These are phyloP conservation scores for Argyresthia goedartella DNA, from an alignment of 2,888 invertebrate species.

Conservation along the genomic window DNA sequence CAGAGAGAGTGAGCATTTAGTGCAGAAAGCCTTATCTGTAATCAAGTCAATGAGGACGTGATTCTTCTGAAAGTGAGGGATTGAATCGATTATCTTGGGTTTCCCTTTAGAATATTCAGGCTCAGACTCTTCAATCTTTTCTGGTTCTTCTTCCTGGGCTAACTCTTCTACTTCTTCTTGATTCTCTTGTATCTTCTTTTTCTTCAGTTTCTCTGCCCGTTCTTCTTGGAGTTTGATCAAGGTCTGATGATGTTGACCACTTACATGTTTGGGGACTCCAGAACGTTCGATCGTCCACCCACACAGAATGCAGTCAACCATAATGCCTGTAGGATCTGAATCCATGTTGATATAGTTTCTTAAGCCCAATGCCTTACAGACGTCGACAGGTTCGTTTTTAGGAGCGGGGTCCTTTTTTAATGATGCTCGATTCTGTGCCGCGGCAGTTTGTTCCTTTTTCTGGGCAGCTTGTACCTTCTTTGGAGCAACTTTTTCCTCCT, in stretches of 20 bases:
- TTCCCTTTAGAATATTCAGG: not conserved
- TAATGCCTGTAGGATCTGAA: not conserved
- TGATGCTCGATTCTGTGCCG: not conserved
- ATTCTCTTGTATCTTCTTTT: not conserved
- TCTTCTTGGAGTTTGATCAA: conserved; percentile 20
- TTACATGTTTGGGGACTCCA: conserved; percentile 11
- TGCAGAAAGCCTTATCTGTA: conserved; percentile 19
- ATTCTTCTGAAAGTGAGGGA: conserved; percentile 22
- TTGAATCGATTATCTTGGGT: conserved; percentile 15
- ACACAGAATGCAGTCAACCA: conserved; percentile 19
- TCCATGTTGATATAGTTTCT: conserved; percentile 15
- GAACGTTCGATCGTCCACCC: conserved; percentile 14
- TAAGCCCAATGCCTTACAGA: conserved; percentile 15
- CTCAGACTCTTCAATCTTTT: not conserved
- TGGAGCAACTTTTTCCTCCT: not conserved
- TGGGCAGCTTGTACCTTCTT: not conserved
- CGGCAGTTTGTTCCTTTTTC: not conserved
- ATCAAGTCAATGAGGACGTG: conserved; percentile 24
- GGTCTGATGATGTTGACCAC: conserved; percentile 18
- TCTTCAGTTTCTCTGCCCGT: not conserved
- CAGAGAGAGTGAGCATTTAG: conserved; percentile 18
- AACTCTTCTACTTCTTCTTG: conserved; percentile 1
- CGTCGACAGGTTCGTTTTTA: conserved; percentile 2
- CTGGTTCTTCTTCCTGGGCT: conserved; percentile 4
- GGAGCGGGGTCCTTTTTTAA: not conserved